Base-by-base conservation (phyloP, 2,113 vertebrate species). In the Lepus europaeus region DNA sequence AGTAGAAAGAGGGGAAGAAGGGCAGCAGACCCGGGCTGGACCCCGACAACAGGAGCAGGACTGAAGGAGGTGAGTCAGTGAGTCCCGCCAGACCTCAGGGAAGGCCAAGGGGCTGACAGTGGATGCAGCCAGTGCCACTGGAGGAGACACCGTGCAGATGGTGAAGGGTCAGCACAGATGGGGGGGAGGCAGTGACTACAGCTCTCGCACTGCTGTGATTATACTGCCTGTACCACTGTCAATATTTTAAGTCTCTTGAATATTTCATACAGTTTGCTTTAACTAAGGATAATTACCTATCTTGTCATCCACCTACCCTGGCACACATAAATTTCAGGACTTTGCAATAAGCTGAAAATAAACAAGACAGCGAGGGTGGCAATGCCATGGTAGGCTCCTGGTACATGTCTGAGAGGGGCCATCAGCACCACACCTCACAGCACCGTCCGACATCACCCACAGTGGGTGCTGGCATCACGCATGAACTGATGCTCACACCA, bases 261-360 rank as follows among this genome's bases (percentile, higher is more conserved):
- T 87, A 64, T 77, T 77, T 70, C 87, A 53, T 33, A 25, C 53
- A 14, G 25, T 78, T 91, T 84, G 6, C 49, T 84, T 94, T 91
- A 36, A 39, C 16, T 29, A 33, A 79, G 73, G 61, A 9, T 45
- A 69, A 29, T 79, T 66, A 49, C 51, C 22, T 36, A 66, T 45
- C 45, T 45, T 45, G 45, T 45, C 45, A 74, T 33, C 53, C 11
- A 68, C 23, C 23, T 51, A 91, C 20, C 69, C 66, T 88, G 72
- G 31, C 31, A 53, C 33, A 59, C 7, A 33, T 51, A 49, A 78
- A 39, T 13, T 73, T 25, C 33, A 66, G 9, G 20, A 12, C 59
- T 96, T 91, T 66, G 77, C n/a, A 85, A 69, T 45, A 45, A 89
- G 9, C 73, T 79, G 22, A 79, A 89, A 92, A 84, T 77, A 82